Percentiles rank a stretch among this genome's conserved stretches.
These are phyloP conservation scores for Pardalotus punctatus DNA, from an alignment of 2,113 vertebrate genomes.

Conservation along the genomic window DNA sequence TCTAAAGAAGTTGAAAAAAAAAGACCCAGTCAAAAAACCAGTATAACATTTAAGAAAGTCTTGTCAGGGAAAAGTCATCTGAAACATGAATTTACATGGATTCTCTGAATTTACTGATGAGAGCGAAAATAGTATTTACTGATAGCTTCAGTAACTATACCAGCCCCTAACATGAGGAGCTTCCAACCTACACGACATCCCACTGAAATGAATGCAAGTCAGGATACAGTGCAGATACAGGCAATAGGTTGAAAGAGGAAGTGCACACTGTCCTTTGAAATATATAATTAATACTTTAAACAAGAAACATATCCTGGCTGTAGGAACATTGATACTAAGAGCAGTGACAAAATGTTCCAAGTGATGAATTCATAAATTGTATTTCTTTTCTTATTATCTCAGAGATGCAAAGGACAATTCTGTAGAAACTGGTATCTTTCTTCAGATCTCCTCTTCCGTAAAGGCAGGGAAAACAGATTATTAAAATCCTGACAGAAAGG, in stretches of 20 bases:
- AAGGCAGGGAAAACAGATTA: background rate
- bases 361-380: background rate
- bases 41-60: background rate
- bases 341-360: background rate
- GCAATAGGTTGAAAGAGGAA: background rate
- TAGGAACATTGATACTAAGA: background rate
- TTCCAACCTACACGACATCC: background rate
- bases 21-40: background rate
- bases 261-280: background rate
- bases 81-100: background rate
- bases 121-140: background rate
- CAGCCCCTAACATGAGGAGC: background rate
- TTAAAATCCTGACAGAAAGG: background rate
- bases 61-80: background rate
- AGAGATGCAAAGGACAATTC: background rate
- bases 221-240: background rate
- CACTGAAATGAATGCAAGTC: background rate
- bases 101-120: background rate
- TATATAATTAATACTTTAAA: background rate
- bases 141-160: background rate
- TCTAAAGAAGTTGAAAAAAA: slow-evolving; percentile 45
- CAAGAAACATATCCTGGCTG: background rate
- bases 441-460: background rate
- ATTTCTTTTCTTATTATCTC: background rate
- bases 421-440: background rate